Evolutionary conservation across 2,888 invertebrate genomes (phyloP).

Genomic region (Crioceris asparagi): DNA sequence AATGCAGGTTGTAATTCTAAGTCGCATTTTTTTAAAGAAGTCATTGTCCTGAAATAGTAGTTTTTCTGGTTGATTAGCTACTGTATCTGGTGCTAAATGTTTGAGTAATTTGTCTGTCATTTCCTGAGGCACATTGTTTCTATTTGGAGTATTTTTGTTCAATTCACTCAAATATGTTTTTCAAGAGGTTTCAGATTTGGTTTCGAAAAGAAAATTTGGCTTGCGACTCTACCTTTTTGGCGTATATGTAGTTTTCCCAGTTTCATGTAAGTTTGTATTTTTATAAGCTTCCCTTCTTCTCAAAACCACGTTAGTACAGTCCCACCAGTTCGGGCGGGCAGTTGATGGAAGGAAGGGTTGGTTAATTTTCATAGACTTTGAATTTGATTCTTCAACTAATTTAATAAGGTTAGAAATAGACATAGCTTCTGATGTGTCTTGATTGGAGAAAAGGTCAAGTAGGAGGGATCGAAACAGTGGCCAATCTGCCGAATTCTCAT

Average conservation of each 20-base stretch:
- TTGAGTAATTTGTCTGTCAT: too few species aligned
- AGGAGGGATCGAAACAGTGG: background rate
- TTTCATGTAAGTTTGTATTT: background rate
- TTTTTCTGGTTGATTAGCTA: too few species aligned
- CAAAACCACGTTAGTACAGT: background rate
- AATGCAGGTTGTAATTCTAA: too few species aligned
- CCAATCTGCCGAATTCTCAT: conserved; percentile 4
- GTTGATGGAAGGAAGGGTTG: background rate
- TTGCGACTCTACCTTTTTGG: background rate
- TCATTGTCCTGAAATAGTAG: too few species aligned
- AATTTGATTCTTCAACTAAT: background rate
- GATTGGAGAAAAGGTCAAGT: background rate
- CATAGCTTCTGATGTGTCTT: background rate
- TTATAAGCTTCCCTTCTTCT: background rate
- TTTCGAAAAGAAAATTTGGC: too few species aligned
- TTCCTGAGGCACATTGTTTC: too few species aligned
- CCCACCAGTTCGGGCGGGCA: background rate
- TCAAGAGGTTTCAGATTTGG: too few species aligned
- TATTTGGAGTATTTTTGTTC: too few species aligned
- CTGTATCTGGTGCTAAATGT: too few species aligned
- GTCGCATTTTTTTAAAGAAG: too few species aligned
- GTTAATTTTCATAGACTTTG: background rate
- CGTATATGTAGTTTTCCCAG: background rate
- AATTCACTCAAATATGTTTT: too few species aligned
- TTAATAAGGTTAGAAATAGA: background rate